phyloP scores from a whole-genome alignment of 2,888 invertebrate genomes.

The Brenthis daphne region DNA sequence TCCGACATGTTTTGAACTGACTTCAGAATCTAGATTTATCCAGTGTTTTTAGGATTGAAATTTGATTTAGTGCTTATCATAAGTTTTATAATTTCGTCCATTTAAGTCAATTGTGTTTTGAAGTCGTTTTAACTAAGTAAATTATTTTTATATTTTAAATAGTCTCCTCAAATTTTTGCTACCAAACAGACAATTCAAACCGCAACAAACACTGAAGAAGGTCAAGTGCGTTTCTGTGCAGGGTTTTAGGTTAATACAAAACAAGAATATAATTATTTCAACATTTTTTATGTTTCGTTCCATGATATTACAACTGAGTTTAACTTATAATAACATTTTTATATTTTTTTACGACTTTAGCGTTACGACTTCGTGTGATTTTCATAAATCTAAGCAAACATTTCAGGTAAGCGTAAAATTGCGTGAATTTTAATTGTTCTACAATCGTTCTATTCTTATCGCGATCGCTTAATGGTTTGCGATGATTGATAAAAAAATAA shows the following conservation, averaged over 20 bases:
- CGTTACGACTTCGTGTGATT: slow-evolving; percentile 29
- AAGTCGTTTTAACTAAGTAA: no score
- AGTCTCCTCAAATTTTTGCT: slow-evolving; percentile 37
- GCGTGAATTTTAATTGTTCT: slow-evolving; percentile 47
- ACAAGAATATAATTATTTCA: slow-evolving; percentile 31
- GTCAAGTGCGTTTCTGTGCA: slow-evolving; percentile 36
- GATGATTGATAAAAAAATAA: slow-evolving; percentile 42
- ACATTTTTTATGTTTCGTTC: slow-evolving; percentile 9
- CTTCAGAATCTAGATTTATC: no score
- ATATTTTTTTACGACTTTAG: slow-evolving; percentile 17
- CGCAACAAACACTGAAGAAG: slow-evolving; percentile 30
- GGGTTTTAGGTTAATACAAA: slow-evolving; percentile 23
- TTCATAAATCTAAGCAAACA: slow-evolving; percentile 38
- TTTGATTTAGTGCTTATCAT: no score
- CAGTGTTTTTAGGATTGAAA: no score
- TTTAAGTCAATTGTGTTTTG: no score
- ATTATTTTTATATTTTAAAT: slow-evolving; percentile 16
- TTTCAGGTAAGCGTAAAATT: slow-evolving; percentile 51
- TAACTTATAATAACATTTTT: slow-evolving; percentile 21
- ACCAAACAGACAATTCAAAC: slow-evolving; percentile 37
- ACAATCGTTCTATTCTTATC: slow-evolving; percentile 46
- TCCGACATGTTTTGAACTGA: slow-evolving; percentile 26
- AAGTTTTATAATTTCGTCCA: no score
- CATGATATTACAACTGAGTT: slow-evolving; percentile 22
- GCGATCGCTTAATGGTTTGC: slow-evolving; percentile 44